Conservation (phyloP, 2,888 invertebrate genomes). For the Nomada lathburiana region DNA sequence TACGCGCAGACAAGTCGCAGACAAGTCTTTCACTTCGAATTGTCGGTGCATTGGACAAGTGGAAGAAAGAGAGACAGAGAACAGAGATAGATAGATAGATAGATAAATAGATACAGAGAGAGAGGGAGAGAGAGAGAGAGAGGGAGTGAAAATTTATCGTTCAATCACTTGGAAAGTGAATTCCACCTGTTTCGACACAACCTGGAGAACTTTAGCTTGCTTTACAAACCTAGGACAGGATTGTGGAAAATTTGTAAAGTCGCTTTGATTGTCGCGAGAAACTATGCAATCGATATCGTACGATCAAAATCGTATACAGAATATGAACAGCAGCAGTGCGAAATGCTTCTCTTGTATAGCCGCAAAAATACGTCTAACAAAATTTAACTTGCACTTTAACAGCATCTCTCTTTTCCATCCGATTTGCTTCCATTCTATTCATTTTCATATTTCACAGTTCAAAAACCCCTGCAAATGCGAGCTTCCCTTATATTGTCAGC, state of each 20-base stretch:
- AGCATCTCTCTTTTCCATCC: not conserved
- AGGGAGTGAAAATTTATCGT: not conserved
- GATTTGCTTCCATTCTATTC: not conserved
- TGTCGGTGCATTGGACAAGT: slow-evolving; percentile 45
- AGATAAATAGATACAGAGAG: not conserved
- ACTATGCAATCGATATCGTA: not conserved
- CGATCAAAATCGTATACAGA: not conserved
- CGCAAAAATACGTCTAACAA: too few species aligned
- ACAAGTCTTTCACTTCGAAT: slow-evolving; percentile 33
- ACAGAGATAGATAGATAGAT: not conserved
- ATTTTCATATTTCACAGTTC: not conserved
- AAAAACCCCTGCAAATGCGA: too few species aligned
- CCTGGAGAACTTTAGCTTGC: not conserved
- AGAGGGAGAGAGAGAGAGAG: not conserved
- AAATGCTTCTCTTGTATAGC: too few species aligned
- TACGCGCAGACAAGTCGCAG: slow-evolving; percentile 30
- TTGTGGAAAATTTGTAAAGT: slow-evolving; percentile 19
- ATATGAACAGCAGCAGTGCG: too few species aligned
- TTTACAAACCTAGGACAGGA: slow-evolving; percentile 6
- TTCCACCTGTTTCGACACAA: not conserved
- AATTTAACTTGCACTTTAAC: too few species aligned
- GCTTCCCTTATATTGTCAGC: not conserved
- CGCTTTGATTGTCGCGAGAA: slow-evolving; percentile 36
- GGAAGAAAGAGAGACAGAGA: slow-evolving; percentile 11
- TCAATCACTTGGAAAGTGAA: not conserved